A percentile compares a stretch with the other conserved stretches of the same genome.
phyloP scores from a whole-genome alignment of 1,140 invertebrate species.

The Pachypsylla venusta region DNA sequence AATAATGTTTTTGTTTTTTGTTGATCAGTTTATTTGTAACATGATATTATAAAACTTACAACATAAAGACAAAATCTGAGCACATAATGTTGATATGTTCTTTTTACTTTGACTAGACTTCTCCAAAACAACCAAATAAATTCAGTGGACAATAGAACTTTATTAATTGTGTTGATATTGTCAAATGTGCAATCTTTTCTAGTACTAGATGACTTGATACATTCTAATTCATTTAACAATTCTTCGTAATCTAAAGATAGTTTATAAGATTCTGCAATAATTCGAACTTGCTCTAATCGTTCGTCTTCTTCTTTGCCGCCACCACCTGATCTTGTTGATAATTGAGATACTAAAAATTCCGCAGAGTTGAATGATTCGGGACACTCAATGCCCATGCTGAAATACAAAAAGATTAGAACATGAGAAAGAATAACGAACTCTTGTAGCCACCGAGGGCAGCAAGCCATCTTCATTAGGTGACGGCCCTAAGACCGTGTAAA shows the following conservation, averaged over 20 bases:
- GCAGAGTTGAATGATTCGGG: constrained; percentile 51
- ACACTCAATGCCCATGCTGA: constrained; percentile 40
- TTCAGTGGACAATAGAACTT: constrained; percentile 3
- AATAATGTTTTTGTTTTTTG: too few species aligned
- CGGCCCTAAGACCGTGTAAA: too few species aligned
- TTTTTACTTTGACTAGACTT: not conserved
- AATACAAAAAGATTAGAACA: constrained; percentile 21
- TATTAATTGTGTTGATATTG: not conserved
- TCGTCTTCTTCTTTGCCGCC: not conserved
- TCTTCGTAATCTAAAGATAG: not conserved
- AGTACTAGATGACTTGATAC: not conserved
- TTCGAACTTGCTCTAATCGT: not conserved
- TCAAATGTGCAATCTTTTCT: not conserved
- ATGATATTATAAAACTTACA: constrained; percentile 12
- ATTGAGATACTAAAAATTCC: constrained; percentile 49
- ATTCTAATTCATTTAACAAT: constrained; percentile 3
- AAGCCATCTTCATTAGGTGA: too few species aligned
- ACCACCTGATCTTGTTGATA: constrained; percentile 38
- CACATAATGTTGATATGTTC: constrained; percentile 7
- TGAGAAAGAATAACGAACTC: too few species aligned
- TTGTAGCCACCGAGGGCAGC: too few species aligned
- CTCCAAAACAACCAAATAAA: constrained; percentile 14
- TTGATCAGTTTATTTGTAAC: too few species aligned
- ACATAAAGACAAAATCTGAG: constrained; percentile 11
- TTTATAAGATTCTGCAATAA: constrained; percentile 6